Evolutionary conservation across 2,113 vertebrate species (phyloP).

Genomic region (Zosterops lateralis): DNA sequence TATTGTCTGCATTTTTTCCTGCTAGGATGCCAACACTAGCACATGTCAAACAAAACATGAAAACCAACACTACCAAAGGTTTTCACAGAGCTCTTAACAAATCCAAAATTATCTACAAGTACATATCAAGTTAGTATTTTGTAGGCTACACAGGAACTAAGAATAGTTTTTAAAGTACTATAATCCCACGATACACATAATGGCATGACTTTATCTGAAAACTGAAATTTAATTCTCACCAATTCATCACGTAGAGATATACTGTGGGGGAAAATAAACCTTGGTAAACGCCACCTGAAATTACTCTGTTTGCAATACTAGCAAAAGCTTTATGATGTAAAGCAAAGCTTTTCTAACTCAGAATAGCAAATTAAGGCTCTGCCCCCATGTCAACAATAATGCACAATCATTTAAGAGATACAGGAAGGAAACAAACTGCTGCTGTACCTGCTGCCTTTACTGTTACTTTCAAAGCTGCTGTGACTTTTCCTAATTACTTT

Average conservation of each 20-base stretch:
- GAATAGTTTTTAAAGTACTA: not conserved
- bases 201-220: not conserved
- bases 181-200: not conserved
- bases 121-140: not conserved
- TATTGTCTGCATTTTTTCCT: not conserved
- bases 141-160: not conserved
- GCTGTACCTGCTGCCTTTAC: not conserved
- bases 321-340: not conserved
- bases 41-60: accelerated
- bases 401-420: not conserved
- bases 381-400: not conserved
- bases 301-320: not conserved
- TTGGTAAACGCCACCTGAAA: not conserved
- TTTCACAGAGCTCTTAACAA: not conserved
- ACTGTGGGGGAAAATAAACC: not conserved
- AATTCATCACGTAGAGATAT: not conserved
- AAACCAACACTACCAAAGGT: not conserved
- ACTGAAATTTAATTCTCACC: not conserved
- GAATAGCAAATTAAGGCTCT: not conserved
- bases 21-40: not conserved
- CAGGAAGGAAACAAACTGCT: not conserved
- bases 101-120: not conserved
- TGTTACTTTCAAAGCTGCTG: not conserved
- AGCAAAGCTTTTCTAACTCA: not conserved
- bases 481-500: not conserved